Conservation (phyloP, 1,140 invertebrate species). For the Drosophila kanapiae region DNA sequence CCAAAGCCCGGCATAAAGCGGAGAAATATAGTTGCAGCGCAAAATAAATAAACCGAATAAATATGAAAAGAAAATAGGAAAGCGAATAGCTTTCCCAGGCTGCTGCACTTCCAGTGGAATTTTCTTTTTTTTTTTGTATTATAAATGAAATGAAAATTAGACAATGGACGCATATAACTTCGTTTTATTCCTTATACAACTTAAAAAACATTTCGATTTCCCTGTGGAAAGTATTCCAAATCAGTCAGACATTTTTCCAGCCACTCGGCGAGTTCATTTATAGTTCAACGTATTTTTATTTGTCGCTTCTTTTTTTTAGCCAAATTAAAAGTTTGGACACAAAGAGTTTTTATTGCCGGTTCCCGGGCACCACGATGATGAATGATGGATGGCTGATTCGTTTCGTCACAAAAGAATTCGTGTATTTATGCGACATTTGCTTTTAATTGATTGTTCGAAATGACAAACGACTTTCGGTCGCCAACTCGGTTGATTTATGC, state of each 20-base stretch:
- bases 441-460: constrained; percentile 81
- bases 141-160: not conserved
- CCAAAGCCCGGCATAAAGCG: constrained; percentile 9
- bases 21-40: constrained; percentile 19
- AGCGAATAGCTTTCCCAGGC: constrained; percentile 5
- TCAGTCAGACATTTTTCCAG: not conserved
- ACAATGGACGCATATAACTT: not conserved
- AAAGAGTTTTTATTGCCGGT: constrained; percentile 42
- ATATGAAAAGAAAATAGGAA: constrained; percentile 16
- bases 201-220: not conserved
- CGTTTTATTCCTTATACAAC: not conserved
- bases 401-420: constrained; percentile 67
- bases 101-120: not conserved
- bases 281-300: constrained; percentile 6
- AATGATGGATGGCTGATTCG: constrained; percentile 52
- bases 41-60: constrained; percentile 25
- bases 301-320: constrained; percentile 58
- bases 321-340: constrained; percentile 53
- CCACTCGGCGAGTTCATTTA: constrained; percentile 30
- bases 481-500: constrained; percentile 61
- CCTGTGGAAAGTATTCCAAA: not conserved
- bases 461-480: constrained; percentile 69
- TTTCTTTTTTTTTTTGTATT: no score
- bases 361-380: constrained; percentile 46
- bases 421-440: constrained; percentile 82